These are phyloP conservation scores for Neodon shergylaensis DNA, from an alignment of 2,113 vertebrate species.

Conservation along the genomic window DNA sequence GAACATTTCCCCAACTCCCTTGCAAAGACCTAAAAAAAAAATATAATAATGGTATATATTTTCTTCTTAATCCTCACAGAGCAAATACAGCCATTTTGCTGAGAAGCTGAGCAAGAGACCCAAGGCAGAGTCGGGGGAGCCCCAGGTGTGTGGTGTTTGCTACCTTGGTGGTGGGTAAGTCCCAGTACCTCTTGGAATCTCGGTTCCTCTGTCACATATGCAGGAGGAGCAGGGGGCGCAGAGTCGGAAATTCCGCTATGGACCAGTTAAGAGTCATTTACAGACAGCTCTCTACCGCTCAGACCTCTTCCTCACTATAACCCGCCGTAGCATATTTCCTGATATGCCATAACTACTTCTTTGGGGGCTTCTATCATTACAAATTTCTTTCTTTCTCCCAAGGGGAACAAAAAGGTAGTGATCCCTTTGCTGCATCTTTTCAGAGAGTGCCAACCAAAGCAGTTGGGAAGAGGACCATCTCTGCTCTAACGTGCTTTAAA, in stretches of 20 bases:
- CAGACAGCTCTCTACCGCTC: neutral
- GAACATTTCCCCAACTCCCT: neutral
- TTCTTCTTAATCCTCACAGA: conserved; percentile 55
- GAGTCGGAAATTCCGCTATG: neutral
- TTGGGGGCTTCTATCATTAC: neutral
- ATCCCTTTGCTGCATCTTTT: neutral
- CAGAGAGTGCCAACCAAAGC: neutral
- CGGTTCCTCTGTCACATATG: neutral
- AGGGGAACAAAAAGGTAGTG: neutral
- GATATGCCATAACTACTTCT: neutral
- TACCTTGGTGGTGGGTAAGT: neutral
- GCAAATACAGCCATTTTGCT: neutral
- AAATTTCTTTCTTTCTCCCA: neutral
- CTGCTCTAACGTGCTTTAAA: neutral
- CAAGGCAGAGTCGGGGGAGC: neutral
- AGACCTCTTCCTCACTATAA: neutral
- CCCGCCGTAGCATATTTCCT: neutral
- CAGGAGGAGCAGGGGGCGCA: neutral
- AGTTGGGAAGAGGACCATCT: neutral
- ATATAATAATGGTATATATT: neutral
- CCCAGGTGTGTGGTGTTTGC: too few species aligned
- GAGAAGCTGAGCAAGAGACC: neutral
- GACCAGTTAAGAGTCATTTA: neutral
- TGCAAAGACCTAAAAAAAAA: conserved; percentile 36
- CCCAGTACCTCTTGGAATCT: neutral